Percentiles rank a stretch among this genome's conserved stretches.
These are phyloP conservation scores for Proisotoma minuta DNA, from an alignment of 2,888 invertebrate genomes.

Conservation along the genomic window DNA sequence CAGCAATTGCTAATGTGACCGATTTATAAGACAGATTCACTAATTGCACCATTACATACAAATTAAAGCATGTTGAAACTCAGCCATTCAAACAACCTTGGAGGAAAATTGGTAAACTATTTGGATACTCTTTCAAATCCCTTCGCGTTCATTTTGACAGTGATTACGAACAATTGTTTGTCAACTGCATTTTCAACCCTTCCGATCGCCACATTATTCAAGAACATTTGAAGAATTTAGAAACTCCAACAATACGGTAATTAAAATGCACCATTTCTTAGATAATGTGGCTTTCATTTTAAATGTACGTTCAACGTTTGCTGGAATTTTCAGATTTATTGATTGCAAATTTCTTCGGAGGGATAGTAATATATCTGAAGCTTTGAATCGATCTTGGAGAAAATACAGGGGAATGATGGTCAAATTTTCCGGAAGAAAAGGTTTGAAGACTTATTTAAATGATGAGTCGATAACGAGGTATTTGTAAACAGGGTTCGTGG, in stretches of 20 bases:
- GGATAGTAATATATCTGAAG: constrained; percentile 19
- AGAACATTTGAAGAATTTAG: constrained; percentile 27
- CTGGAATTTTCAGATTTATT: constrained; percentile 19
- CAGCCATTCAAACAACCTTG: constrained; percentile 25
- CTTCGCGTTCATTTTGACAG: constrained; percentile 3
- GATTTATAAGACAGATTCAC: constrained; percentile 8
- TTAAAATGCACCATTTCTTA: neutral
- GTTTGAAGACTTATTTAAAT: no score
- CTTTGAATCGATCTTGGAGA: constrained; percentile 19
- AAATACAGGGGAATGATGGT: constrained; percentile 15
- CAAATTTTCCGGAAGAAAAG: constrained; percentile 7
- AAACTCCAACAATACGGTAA: constrained; percentile 24
- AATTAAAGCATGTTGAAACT: constrained; percentile 29
- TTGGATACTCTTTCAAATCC: constrained; percentile 27
- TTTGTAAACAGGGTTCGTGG: constrained; percentile 12
- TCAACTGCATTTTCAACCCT: constrained; percentile 29
- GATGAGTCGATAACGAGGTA: no score
- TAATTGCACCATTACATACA: constrained; percentile 29
- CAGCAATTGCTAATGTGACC: neutral
- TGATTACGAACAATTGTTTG: constrained; percentile 2
- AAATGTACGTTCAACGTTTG: neutral
- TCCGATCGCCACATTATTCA: constrained; percentile 25
- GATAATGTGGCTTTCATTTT: neutral
- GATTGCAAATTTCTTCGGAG: constrained; percentile 29
- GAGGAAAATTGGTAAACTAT: constrained; percentile 26